Base-by-base conservation (phyloP, 2,888 invertebrate species). In the Eristalis pertinax region DNA sequence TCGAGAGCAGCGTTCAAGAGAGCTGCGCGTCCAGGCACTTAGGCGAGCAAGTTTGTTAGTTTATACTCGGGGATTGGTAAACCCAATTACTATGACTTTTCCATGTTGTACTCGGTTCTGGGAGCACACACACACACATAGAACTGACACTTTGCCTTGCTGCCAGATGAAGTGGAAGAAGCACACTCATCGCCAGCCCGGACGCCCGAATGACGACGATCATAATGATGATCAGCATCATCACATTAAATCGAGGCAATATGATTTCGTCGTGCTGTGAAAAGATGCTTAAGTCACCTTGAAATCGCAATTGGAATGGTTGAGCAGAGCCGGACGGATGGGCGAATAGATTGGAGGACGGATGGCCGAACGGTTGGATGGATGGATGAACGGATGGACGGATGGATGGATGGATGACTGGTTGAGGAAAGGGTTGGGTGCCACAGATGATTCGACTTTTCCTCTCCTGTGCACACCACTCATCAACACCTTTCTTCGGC, bases 71-170 rank as follows among this genome's bases (percentile, higher is more conserved):
- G 67, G 78, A 74, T 82, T 65, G 81, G 81, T 75, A 86, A 70
- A 78, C 82, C 86, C 86, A 86, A 86, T 86, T 86, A 86, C 82
- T 86, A 82, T 82, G 82, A 86, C 82, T 86, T 68, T 79, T 75
- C 75, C 70, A 82, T 75, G 78, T 79, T 58, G 70, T 75, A 75
- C 74, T 65, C 5, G 32, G 64, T 62, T 64, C 60, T 24, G 58
- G 56, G 63, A 19, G 74, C 68, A 22, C 62, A 24, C 63, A 58
- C 22, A 38, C 24, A 19, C 32, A 58, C 38, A 56, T 63, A 79
- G 68, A 43, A 26, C 26, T 82, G 86, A 78, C 78, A 86, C 86
- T 70, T 75, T 63, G 35, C 24, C 43, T 68, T n/a, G 50, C 50
- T 50, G 50, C 38, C 69, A 60, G 72, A 38, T 77, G 26, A 81